Percentiles rank a stretch among this genome's conserved stretches.
Conservation (phyloP, 2,888 invertebrate genomes). For the Serripes groenlandicus region DNA sequence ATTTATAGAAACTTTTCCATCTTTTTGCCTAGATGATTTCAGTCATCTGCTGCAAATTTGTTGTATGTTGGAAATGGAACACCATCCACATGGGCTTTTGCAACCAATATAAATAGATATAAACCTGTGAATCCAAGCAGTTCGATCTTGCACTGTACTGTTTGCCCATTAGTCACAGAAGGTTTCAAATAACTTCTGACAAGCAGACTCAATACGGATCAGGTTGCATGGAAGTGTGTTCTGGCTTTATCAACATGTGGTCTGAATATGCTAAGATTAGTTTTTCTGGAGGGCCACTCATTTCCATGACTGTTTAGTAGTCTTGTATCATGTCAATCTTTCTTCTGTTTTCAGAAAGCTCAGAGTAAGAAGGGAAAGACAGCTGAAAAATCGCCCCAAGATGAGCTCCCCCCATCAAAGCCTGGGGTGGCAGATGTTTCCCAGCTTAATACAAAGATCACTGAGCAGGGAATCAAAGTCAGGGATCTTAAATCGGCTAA, state of each 20-base stretch:
- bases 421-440: constrained; percentile 51
- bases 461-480: constrained; percentile 91
- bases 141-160: too few relatives aligned
- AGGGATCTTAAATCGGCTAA: constrained; percentile 91
- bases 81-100: too few relatives aligned
- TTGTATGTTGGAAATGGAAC: too few relatives aligned
- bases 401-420: constrained; percentile 76
- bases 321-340: too few relatives aligned
- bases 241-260: background rate
- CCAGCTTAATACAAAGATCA: constrained; percentile 86
- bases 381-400: constrained; percentile 85
- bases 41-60: too few relatives aligned
- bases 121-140: too few relatives aligned
- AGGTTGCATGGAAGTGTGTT: background rate
- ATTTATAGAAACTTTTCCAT: too few relatives aligned
- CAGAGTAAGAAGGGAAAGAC: constrained; percentile 85
- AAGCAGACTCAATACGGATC: background rate
- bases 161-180: too few relatives aligned
- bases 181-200: too few relatives aligned
- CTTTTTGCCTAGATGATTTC: too few relatives aligned
- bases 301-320: too few relatives aligned
- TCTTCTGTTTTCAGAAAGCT: constrained; percentile 76
- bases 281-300: background rate
- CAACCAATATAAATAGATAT: too few relatives aligned
- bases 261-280: background rate